Evolutionary conservation across 2,113 vertebrate species (phyloP).

Genomic region (Lipotes vexillifer): DNA sequence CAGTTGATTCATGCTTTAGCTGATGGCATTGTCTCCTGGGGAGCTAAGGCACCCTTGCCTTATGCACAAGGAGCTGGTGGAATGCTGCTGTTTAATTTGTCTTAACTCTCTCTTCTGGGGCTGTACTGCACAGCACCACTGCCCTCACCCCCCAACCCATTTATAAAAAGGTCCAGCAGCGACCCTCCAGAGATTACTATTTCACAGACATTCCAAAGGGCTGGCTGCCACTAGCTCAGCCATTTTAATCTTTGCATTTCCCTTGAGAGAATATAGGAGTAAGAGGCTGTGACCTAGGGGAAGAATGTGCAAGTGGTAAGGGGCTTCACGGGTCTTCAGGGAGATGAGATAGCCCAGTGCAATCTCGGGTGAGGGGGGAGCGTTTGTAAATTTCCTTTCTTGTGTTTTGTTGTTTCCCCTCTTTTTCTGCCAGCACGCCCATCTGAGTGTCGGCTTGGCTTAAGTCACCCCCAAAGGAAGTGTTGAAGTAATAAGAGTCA

Average conservation of each 20-base stretch:
- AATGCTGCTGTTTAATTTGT: background rate
- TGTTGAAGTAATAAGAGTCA: background rate
- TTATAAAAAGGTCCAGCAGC: background rate
- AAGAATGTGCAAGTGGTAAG: background rate
- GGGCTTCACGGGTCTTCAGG: background rate
- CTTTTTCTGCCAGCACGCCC: background rate
- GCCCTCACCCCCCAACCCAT: rapidly evolving
- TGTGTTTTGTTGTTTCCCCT: background rate
- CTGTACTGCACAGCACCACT: background rate
- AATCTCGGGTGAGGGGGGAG: background rate
- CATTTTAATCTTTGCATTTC: background rate
- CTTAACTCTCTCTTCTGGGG: background rate
- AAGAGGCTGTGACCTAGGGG: background rate
- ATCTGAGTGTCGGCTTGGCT: background rate
- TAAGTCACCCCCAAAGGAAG: constrained; percentile 33
- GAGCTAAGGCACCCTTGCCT: background rate
- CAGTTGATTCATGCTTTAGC: constrained; percentile 16
- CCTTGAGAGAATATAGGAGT: background rate
- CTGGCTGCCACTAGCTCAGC: background rate
- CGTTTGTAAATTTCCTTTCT: constrained; percentile 16
- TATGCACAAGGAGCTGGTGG: background rate
- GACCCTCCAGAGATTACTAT: background rate
- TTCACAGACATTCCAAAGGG: background rate
- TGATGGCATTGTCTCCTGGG: background rate
- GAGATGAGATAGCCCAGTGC: background rate